A percentile compares a stretch with the other conserved stretches of the same genome.
Conservation (phyloP, 2,113 vertebrate species). For the Chionis minor region DNA sequence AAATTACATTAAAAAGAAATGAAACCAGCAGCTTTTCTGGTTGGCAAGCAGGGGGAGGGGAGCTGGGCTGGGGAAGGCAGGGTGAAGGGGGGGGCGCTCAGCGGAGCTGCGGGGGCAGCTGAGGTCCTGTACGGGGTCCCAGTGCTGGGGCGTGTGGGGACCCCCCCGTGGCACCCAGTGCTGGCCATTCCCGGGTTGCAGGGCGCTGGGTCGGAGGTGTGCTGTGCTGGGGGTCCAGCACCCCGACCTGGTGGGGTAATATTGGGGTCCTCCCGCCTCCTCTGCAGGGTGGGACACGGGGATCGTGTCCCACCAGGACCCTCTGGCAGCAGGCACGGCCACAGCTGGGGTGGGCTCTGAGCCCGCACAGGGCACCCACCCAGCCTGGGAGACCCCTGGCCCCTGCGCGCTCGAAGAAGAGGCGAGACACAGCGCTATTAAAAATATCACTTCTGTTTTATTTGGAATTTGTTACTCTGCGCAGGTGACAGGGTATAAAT, state of each 20-base stretch:
- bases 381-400: fast-evolving
- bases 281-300: fast-evolving
- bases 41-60: constrained; percentile 17
- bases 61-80: not conserved
- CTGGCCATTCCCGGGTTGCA: not conserved
- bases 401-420: not conserved
- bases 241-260: not conserved
- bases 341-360: not conserved
- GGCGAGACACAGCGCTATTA: constrained; percentile 19
- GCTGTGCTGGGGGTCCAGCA: not conserved
- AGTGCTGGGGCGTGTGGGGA: no score
- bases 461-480: constrained; percentile 66
- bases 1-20: constrained; percentile 66
- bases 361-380: not conserved
- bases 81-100: not conserved
- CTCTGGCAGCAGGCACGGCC: not conserved
- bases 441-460: constrained; percentile 74
- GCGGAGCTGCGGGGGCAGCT: not conserved
- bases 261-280: not conserved
- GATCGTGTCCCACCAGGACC: fast-evolving
- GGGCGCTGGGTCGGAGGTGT: not conserved
- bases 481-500: constrained; percentile 61
- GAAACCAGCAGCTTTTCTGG: constrained; percentile 54
- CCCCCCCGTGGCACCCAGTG: not conserved
- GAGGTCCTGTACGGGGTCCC: not conserved